Conservation (phyloP, 2,888 invertebrate species). For the Lampropteryx suffumata region DNA sequence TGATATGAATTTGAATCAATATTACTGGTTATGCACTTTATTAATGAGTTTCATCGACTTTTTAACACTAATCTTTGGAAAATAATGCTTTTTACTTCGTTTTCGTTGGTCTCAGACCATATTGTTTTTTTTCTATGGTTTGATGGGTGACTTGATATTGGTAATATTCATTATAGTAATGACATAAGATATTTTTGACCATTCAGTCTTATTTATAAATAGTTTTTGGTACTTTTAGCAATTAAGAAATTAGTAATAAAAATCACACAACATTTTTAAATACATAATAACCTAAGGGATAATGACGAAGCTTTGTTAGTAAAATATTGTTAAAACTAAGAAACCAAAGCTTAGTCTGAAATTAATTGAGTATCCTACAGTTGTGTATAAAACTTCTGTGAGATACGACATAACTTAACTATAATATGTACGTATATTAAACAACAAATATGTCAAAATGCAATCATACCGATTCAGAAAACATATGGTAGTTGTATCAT, state of each 20-base stretch:
- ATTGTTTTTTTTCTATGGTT: slow-evolving; percentile 5
- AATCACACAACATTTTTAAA: slow-evolving; percentile 30
- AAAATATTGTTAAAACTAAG: slow-evolving; percentile 23
- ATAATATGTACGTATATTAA: background rate
- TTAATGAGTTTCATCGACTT: no score
- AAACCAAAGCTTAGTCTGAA: slow-evolving; percentile 36
- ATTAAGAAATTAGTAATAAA: slow-evolving; percentile 33
- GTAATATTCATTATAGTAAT: slow-evolving; percentile 3
- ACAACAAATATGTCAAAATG: slow-evolving; percentile 4
- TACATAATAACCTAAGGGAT: slow-evolving; percentile 26
- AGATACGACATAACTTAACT: slow-evolving; percentile 14
- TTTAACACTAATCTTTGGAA: no score
- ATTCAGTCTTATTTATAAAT: slow-evolving; percentile 23
- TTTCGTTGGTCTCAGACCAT: slow-evolving; percentile 13
- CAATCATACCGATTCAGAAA: background rate
- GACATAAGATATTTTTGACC: slow-evolving; percentile 2
- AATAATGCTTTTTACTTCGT: background rate
- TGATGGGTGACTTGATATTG: slow-evolving; percentile 3
- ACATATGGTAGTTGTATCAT: slow-evolving; percentile 2
- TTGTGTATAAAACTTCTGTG: slow-evolving; percentile 11
- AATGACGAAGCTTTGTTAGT: slow-evolving; percentile 35
- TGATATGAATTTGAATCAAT: no score
- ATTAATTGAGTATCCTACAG: slow-evolving; percentile 21
- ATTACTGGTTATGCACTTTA: background rate
- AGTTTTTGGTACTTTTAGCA: slow-evolving; percentile 34